Evolutionary conservation across 2,113 vertebrate species (phyloP).

Genomic region (Leptocoma aspasia): DNA sequence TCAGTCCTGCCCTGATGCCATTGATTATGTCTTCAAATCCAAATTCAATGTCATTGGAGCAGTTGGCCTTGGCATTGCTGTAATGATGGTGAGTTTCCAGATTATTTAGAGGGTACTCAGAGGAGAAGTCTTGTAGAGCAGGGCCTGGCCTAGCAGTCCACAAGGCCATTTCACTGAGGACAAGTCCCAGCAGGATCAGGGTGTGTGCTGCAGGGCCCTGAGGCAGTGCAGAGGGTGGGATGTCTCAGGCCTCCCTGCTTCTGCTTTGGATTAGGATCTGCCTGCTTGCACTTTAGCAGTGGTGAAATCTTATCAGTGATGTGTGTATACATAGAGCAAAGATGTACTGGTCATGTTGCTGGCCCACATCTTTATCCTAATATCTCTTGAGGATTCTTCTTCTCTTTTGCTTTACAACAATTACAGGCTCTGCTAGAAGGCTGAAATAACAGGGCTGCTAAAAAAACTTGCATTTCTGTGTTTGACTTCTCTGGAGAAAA

Average conservation of each 20-base stretch:
- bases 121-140: not conserved
- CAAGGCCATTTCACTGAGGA: not conserved
- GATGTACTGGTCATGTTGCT: not conserved
- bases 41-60: constrained; percentile 90
- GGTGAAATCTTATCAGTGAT: not conserved
- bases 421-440: not conserved
- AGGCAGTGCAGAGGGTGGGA: not conserved
- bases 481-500: not conserved
- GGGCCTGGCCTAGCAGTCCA: not conserved
- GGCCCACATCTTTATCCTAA: not conserved
- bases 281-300: not conserved
- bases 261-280: not conserved
- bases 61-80: constrained; percentile 82
- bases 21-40: constrained; percentile 81
- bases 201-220: not conserved
- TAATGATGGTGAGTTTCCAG: constrained; percentile 84
- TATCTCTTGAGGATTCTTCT: not conserved
- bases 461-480: not conserved
- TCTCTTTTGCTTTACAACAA: not conserved
- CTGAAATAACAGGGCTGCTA: not conserved
- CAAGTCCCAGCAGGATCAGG: not conserved
- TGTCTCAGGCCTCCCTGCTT: not conserved
- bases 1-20: constrained; percentile 81
- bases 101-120: not conserved
- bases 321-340: not conserved